Evolutionary conservation across 1,140 invertebrate genomes (phyloP).

Genomic region (Pseudomyrmex pallidus): DNA sequence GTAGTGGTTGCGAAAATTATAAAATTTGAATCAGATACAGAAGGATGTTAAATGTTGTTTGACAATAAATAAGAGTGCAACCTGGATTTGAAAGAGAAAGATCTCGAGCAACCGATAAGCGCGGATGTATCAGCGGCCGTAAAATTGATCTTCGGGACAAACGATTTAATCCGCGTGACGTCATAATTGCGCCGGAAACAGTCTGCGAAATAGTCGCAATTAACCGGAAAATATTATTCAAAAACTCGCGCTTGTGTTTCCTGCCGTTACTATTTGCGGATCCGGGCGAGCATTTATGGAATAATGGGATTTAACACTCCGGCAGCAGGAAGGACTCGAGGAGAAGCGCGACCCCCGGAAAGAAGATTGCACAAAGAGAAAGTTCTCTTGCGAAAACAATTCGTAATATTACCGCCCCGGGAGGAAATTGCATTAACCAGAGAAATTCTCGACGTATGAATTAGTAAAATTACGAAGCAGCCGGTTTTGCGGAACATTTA

Average conservation of each 20-base stretch:
- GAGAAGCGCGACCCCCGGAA: constrained; percentile 13
- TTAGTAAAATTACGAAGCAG: constrained; percentile 62
- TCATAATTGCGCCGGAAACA: constrained; percentile 41
- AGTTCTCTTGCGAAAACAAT: constrained; percentile 63
- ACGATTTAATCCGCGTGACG: background rate
- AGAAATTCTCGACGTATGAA: constrained; percentile 65
- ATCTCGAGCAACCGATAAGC: constrained; percentile 20
- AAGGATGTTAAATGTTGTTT: too few species aligned
- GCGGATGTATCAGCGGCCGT: background rate
- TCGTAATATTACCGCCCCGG: constrained; percentile 43
- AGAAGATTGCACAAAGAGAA: constrained; percentile 58
- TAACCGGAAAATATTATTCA: constrained; percentile 45
- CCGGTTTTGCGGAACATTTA: constrained; percentile 31
- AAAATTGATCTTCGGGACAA: background rate
- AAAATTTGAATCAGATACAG: too few species aligned
- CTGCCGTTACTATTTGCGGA: constrained; percentile 39
- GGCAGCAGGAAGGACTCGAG: constrained; percentile 48
- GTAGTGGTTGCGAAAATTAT: too few species aligned
- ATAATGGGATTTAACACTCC: constrained; percentile 48
- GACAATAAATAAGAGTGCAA: too few species aligned
- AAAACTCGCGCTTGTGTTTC: constrained; percentile 54
- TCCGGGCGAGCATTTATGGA: constrained; percentile 52
- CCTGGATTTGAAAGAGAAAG: too few species aligned
- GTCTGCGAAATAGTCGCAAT: background rate
- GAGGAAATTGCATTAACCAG: constrained; percentile 64